Evolutionary conservation across 2,113 vertebrate genomes (phyloP).

Genomic region (Athene cunicularia): DNA sequence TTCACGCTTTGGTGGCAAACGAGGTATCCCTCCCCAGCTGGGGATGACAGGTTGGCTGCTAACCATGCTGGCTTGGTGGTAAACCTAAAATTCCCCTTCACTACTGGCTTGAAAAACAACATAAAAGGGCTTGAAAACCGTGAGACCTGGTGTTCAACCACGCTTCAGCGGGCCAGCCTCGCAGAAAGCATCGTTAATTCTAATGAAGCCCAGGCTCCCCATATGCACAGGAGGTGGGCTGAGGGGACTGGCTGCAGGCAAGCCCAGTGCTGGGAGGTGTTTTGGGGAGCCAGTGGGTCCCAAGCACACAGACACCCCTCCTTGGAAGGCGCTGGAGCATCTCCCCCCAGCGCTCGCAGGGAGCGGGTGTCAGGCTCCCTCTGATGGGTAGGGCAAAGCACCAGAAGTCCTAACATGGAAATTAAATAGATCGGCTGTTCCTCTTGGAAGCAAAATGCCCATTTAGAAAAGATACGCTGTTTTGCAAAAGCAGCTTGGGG

Average conservation of each 20-base stretch:
- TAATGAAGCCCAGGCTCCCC: not conserved
- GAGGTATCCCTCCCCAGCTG: not conserved
- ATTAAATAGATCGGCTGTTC: not conserved
- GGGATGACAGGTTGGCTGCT: not conserved
- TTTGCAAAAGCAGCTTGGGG: not conserved
- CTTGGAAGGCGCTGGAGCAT: not conserved
- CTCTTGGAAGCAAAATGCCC: not conserved
- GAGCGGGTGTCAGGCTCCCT: not conserved
- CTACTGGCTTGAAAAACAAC: not conserved
- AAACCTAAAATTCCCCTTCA: not conserved
- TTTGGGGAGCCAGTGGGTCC: not conserved
- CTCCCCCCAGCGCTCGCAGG: rapidly evolving
- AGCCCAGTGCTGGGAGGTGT: not conserved
- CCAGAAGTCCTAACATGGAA: not conserved
- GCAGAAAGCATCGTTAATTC: not conserved
- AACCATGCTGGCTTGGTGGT: rapidly evolving
- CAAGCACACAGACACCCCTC: not conserved
- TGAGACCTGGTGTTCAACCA: not conserved
- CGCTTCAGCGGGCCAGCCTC: not conserved
- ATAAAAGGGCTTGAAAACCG: not conserved
- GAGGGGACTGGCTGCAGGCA: rapidly evolving
- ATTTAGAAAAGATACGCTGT: not conserved
- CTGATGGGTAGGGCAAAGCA: not conserved
- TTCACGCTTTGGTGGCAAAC: rapidly evolving
- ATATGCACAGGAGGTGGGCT: rapidly evolving